These are phyloP conservation scores for Noturus placidus DNA, from an alignment of 2,113 vertebrate species.

Conservation along the genomic window DNA sequence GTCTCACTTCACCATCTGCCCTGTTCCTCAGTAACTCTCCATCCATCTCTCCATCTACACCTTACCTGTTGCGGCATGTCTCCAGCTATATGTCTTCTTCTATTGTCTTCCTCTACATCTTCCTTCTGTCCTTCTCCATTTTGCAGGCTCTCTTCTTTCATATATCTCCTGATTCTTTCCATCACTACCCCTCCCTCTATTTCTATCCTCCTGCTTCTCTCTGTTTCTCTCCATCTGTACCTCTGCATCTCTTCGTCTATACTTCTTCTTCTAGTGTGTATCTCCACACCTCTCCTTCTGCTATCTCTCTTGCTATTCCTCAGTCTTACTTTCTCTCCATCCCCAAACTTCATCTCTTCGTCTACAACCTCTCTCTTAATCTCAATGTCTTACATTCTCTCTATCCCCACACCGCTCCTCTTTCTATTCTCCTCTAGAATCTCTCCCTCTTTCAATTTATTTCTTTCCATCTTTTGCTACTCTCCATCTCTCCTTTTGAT, in stretches of 20 bases:
- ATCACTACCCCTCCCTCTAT: background rate
- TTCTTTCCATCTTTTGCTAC: constrained; percentile 48
- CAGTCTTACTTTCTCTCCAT: background rate
- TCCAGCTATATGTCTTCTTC: background rate
- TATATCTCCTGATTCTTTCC: background rate
- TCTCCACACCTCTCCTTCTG: too few species aligned
- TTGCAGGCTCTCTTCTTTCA: background rate
- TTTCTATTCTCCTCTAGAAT: background rate
- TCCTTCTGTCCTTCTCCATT: background rate
- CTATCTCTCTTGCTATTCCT: background rate
- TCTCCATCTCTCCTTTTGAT: constrained; percentile 38
- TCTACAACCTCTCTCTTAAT: too few species aligned
- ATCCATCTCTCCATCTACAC: background rate
- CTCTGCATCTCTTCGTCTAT: background rate
- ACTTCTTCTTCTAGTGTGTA: background rate
- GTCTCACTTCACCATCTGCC: background rate
- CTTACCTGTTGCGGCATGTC: background rate
- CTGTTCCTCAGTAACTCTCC: background rate
- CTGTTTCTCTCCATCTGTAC: background rate
- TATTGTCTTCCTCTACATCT: background rate
- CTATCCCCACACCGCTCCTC: background rate
- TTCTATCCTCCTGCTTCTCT: background rate
- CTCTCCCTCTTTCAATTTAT: background rate
- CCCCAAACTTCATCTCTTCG: background rate
- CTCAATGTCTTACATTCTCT: background rate